Percentiles rank a stretch among this genome's conserved stretches.
These are phyloP conservation scores for Trachurus trachurus DNA, from an alignment of 2,797 vertebrate genomes.

Conservation along the genomic window DNA sequence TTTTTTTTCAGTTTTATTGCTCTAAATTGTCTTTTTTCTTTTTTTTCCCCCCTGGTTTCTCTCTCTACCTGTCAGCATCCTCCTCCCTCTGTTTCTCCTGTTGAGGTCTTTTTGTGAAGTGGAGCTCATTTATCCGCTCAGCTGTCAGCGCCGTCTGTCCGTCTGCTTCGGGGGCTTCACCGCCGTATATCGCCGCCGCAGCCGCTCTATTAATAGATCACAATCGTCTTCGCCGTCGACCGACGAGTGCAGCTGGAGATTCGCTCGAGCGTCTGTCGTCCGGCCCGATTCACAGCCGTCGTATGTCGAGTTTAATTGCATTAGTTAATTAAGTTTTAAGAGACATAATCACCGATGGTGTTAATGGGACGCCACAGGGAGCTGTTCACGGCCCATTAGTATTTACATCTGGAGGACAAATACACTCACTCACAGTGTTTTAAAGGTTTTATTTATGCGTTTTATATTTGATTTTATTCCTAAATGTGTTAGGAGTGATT, in stretches of 20 bases:
- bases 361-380: no score
- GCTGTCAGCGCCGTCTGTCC: constrained; percentile 71
- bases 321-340: no score
- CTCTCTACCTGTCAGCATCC: constrained; percentile 33
- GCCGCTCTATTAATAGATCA: constrained; percentile 38
- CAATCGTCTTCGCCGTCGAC: constrained; percentile 3
- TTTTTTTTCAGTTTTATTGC: no score
- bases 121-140: constrained; percentile 50
- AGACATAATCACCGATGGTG: no score
- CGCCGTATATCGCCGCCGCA: constrained; percentile 6
- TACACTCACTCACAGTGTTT: no score
- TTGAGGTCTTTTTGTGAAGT: constrained; percentile 17
- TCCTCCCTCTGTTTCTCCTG: neutral
- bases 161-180: constrained; percentile 35
- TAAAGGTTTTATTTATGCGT: no score
- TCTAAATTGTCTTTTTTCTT: neutral
- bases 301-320: neutral
- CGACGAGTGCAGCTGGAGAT: neutral
- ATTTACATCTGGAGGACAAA: neutral
- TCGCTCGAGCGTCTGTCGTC: neutral
- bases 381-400: neutral
- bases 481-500: no score
- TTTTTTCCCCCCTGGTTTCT: neutral
- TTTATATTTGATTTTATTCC: no score
- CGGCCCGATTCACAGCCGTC: no score